Evolutionary conservation across 2,888 invertebrate genomes (phyloP).

Genomic region (Clunio marinus): DNA sequence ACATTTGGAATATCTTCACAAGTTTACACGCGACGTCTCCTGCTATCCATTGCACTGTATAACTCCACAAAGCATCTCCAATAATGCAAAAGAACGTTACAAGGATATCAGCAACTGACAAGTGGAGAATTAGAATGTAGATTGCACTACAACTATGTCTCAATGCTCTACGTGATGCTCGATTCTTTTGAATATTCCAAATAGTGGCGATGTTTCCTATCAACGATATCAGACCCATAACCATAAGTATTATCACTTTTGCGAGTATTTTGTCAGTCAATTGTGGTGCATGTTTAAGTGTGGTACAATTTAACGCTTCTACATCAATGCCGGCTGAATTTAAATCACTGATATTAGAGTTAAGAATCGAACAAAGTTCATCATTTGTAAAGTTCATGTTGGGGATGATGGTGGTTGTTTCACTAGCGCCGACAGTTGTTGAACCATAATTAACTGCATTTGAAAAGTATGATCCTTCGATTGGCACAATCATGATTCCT

Average conservation of each 20-base stretch:
- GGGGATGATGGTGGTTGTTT: too few species aligned
- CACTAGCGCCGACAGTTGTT: too few species aligned
- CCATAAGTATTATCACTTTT: slow-evolving; percentile 62
- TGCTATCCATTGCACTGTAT: slow-evolving; percentile 75
- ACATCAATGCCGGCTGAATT: not conserved
- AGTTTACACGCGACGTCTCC: slow-evolving; percentile 73
- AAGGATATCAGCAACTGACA: slow-evolving; percentile 76
- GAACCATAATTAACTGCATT: slow-evolving; percentile 17
- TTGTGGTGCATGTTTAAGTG: slow-evolving; percentile 62
- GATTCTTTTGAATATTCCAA: slow-evolving; percentile 66
- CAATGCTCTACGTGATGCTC: slow-evolving; percentile 54
- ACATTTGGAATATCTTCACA: slow-evolving; percentile 77
- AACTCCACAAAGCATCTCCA: slow-evolving; percentile 77
- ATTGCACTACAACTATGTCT: slow-evolving; percentile 66
- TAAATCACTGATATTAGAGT: not conserved
- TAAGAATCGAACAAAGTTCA: slow-evolving; percentile 16
- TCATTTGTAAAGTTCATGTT: slow-evolving; percentile 20
- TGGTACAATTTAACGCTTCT: not conserved
- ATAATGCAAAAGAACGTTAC: slow-evolving; percentile 77
- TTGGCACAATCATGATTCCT: slow-evolving; percentile 31
- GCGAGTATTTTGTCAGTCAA: slow-evolving; percentile 61
- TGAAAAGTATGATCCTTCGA: slow-evolving; percentile 2
- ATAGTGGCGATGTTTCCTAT: slow-evolving; percentile 73
- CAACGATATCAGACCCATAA: slow-evolving; percentile 69
- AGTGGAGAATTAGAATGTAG: slow-evolving; percentile 72